Conservation (phyloP, 1,140 invertebrate species). For the Drosophila albomicans region DNA sequence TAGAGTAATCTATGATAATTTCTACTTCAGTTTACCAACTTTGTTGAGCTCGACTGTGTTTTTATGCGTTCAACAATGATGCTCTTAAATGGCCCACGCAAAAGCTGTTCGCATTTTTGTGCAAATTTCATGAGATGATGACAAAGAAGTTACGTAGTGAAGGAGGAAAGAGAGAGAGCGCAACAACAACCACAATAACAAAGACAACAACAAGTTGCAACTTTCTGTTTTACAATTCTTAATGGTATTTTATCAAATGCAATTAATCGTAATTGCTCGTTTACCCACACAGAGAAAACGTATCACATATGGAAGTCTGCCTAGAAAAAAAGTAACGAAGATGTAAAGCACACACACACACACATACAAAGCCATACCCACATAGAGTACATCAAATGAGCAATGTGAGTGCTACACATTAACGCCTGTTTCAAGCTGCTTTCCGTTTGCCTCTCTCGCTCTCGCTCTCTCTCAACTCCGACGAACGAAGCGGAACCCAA, state of each 20-base stretch:
- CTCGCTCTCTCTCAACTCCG: background rate
- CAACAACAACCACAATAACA: constrained; percentile 7
- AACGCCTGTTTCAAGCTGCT: constrained; percentile 46
- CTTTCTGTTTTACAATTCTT: constrained; percentile 69
- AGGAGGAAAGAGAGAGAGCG: too few relatives aligned
- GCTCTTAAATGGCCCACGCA: constrained; percentile 26
- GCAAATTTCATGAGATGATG: constrained; percentile 36
- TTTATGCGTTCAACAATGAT: constrained; percentile 8
- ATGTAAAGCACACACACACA: constrained; percentile 12
- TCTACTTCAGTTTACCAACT: constrained; percentile 1
- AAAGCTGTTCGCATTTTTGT: constrained; percentile 38
- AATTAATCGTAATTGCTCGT: constrained; percentile 82
- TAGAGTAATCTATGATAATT: too few relatives aligned
- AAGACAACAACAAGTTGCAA: constrained; percentile 44
- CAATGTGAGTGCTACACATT: constrained; percentile 57
- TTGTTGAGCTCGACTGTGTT: background rate
- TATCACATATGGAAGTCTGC: constrained; percentile 47
- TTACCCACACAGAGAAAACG: constrained; percentile 53
- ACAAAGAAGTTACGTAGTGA: background rate
- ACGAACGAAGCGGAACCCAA: constrained; percentile 34
- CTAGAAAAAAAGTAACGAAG: constrained; percentile 1
- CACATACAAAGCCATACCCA: background rate
- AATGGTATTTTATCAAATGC: constrained; percentile 78
- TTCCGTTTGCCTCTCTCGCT: background rate
- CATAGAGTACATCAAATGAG: constrained; percentile 34